Percentiles rank a stretch among this genome's conserved stretches.
Evolutionary conservation across 2,113 vertebrate genomes (phyloP).

Genomic region (Tupaia tana): DNA sequence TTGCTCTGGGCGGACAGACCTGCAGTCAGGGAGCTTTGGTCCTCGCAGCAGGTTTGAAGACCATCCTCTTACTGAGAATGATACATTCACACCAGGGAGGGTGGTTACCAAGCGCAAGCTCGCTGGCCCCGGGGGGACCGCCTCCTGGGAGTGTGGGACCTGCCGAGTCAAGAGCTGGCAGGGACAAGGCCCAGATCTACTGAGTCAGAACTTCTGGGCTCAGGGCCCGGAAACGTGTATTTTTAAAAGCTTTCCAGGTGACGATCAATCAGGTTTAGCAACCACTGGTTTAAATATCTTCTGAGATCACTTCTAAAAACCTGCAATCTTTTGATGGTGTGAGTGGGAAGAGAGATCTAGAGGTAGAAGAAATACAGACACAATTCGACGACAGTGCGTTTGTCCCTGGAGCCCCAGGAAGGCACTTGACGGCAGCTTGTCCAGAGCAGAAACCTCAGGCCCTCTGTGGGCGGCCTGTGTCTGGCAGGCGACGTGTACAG

Average conservation of each 20-base stretch:
- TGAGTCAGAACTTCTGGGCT: not conserved
- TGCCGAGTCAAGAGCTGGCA: not conserved
- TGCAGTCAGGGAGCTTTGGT: not conserved
- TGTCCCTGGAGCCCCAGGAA: not conserved
- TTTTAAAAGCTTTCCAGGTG: slow-evolving; percentile 14
- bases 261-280: not conserved
- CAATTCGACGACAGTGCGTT: no score
- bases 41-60: not conserved
- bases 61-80: slow-evolving; percentile 58
- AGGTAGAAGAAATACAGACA: not conserved
- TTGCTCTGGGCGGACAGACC: not conserved
- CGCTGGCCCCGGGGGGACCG: slow-evolving; percentile 4
- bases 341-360: not conserved
- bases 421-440: not conserved
- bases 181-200: not conserved
- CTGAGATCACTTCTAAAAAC: not conserved
- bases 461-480: not conserved
- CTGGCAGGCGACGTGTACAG: not conserved
- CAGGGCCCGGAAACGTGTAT: not conserved
- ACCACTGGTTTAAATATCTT: not conserved
- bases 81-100: not conserved
- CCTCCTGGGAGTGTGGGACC: slow-evolving; percentile 32
- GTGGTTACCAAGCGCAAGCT: no score
- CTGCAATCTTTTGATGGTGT: not conserved
- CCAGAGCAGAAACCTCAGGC: not conserved